Base-by-base conservation (phyloP, 2,113 vertebrate species). In the Cyphomyrus plagiostoma region DNA sequence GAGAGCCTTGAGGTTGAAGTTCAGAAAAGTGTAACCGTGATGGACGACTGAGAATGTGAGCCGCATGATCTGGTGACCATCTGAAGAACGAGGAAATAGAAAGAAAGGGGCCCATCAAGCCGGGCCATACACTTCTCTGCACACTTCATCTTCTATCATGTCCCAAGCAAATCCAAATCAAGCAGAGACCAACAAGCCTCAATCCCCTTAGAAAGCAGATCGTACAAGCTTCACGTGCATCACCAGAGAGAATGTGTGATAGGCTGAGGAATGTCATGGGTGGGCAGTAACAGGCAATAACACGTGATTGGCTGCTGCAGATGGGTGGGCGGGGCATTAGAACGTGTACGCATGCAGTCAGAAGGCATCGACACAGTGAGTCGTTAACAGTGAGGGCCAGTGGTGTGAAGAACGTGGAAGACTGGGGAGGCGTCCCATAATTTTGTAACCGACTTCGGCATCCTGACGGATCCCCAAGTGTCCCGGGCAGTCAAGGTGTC, bases 351-450 rank as follows among this genome's bases (percentile, higher is more conserved):
- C 84, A 86, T 86, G 84, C 84, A 86, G 48, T 86, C 84, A 86
- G n/a, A 86, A 48, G n/a, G 84, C 13, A 49, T 53, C 26, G 21
- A 21, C 2, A 84, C 45, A 46, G 19, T 48, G 45, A 48, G 45
- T 48, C n/a, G 50, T 30, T 87, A 52, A 35, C 48, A 53, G 50
- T 9, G 30, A 87, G 50, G 85, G 15, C 50, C 35, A 15, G 2
- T 80, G 74, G 2, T 13, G n/a, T 30, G 85, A 87, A 87, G 26
- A 30, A 52, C 17, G 50, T 42, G 50, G 50, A 87, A 50, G 83
- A 23, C 30, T 17, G 30, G 85, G 85, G 48, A 53, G 85, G 26
- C 30, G 85, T 87, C 85, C 85, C 85, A 87, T 87, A 87, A 87
- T 87, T 87, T 48, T 87, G 85, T 53, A 87, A 87, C 85, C 85